Evolutionary conservation across 2,113 vertebrate genomes (phyloP).

Genomic region (Nycticebus coucang): DNA sequence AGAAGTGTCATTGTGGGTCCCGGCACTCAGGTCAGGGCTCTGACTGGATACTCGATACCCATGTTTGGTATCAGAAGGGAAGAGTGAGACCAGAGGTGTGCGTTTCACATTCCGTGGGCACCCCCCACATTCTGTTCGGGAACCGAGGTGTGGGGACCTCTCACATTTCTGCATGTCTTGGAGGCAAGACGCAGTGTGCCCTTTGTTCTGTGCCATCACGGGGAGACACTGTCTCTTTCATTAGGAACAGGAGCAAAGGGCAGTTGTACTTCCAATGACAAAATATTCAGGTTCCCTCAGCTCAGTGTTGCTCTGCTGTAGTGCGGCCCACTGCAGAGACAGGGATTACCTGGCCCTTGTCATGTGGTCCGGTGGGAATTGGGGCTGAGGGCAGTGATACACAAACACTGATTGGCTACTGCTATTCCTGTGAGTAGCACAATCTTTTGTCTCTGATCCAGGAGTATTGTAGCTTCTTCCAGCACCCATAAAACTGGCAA

Average conservation of each 20-base stretch:
- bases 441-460: background rate
- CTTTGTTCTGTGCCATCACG: background rate
- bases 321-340: background rate
- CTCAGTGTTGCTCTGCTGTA: background rate
- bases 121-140: background rate
- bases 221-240: too few relatives aligned
- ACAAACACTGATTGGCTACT: background rate
- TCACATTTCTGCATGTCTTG: background rate
- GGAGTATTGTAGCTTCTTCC: background rate
- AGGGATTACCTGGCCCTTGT: background rate
- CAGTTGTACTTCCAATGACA: background rate
- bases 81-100: background rate
- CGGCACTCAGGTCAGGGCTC: background rate
- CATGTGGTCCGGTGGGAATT: background rate
- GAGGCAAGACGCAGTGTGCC: background rate
- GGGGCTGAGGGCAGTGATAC: background rate
- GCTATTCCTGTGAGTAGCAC: background rate
- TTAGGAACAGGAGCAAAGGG: background rate
- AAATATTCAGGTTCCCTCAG: background rate
- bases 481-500: background rate
- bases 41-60: background rate
- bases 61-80: background rate
- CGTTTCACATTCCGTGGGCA: background rate
- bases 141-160: fast-evolving
- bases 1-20: background rate